These are phyloP conservation scores for Pseudomyrmex sp. DNA, from an alignment of 1,140 invertebrate genomes.

Conservation along the genomic window DNA sequence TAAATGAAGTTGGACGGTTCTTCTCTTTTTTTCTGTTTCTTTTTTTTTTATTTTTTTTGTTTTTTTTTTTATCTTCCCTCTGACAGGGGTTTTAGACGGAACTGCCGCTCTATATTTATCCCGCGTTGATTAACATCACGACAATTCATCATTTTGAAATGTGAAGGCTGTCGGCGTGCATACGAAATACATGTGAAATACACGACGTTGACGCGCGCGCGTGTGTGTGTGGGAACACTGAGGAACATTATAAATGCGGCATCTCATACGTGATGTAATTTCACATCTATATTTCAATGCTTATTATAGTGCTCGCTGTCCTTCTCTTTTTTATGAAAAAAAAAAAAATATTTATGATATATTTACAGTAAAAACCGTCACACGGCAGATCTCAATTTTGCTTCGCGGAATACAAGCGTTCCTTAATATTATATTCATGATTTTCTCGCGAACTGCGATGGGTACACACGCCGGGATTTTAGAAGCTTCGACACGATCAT, in stretches of 20 bases:
- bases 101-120: constrained; percentile 53
- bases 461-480: not conserved
- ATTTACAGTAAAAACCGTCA: not conserved
- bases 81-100: not conserved
- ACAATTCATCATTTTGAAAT: constrained; percentile 49
- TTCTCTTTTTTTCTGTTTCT: not conserved
- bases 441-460: not conserved
- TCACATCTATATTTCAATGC: not conserved
- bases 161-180: constrained; percentile 19
- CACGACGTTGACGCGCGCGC: not conserved
- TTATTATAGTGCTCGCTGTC: not conserved
- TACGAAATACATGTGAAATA: constrained; percentile 1
- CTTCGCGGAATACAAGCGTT: not conserved
- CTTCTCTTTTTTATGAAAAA: no score
- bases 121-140: constrained; percentile 43
- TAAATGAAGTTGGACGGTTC: constrained; percentile 49
- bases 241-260: not conserved
- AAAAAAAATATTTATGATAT: not conserved
- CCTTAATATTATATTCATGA: not conserved
- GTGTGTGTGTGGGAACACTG: not conserved
- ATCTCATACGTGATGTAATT: not conserved
- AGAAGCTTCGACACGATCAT: constrained; percentile 16
- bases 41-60: no score
- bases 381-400: not conserved
- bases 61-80: no score